A percentile compares a stretch with the other conserved stretches of the same genome.
phyloP scores from a whole-genome alignment of 2,888 invertebrate species.

The Hedychridium roseum region DNA sequence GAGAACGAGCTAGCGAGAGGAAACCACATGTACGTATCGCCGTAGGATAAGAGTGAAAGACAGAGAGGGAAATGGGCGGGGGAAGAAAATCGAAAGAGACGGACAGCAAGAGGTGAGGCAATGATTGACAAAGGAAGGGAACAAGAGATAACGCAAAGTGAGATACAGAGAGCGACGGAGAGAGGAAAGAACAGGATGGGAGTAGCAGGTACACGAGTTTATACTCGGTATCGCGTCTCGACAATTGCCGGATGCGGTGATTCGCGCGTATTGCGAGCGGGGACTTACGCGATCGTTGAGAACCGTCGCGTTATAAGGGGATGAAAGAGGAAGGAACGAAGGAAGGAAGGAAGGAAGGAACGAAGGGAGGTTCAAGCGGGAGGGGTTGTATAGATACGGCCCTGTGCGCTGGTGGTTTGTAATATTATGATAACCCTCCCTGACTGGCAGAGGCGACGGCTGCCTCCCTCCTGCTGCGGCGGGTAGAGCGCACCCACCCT shows the following conservation, averaged over 20 bases:
- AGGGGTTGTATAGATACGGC: conserved; percentile 55
- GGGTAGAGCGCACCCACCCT: conserved; percentile 53
- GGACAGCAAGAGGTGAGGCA: not conserved
- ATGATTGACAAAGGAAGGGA: conserved; percentile 15
- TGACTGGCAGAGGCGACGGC: conserved; percentile 28
- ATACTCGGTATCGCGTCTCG: no score
- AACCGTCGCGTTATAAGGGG: conserved; percentile 16
- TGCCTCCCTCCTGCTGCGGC: conserved; percentile 44
- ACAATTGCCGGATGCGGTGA: conserved; percentile 55
- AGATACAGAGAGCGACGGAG: conserved; percentile 14
- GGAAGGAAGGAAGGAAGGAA: conserved; percentile 1
- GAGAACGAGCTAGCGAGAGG: conserved; percentile 1
- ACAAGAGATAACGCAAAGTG: conserved; percentile 5
- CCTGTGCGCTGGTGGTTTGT: conserved; percentile 60
- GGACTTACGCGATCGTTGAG: conserved; percentile 47
- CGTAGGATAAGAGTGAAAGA: no score
- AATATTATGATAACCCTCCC: conserved; percentile 63
- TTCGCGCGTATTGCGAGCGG: conserved; percentile 52
- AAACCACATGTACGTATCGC: not conserved
- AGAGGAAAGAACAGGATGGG: conserved; percentile 4
- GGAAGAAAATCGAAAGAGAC: conserved; percentile 3
- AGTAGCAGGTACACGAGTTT: conserved; percentile 30
- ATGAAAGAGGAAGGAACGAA: conserved; percentile 5
- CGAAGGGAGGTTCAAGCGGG: conserved; percentile 14
- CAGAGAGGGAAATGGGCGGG: not conserved